Conservation (phyloP, 2,113 vertebrate genomes). For the Oceanites oceanicus region DNA sequence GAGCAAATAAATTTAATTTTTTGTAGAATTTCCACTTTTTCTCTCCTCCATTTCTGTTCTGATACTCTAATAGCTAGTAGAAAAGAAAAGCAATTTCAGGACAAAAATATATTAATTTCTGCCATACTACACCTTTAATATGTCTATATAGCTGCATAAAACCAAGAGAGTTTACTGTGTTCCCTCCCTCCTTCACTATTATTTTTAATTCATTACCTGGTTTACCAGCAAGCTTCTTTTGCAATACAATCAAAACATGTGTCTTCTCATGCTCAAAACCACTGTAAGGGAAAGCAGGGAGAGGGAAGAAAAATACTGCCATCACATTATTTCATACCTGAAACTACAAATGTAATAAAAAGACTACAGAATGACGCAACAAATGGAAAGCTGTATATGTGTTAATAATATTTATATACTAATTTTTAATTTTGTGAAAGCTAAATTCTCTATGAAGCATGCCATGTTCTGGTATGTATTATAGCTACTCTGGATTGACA, state of each 20-base stretch:
- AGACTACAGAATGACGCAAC: neutral
- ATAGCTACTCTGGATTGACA: neutral
- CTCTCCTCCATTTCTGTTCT: neutral
- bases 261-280: neutral
- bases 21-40: slow-evolving; percentile 37
- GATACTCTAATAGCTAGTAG: neutral
- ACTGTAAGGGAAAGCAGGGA: neutral
- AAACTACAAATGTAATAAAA: neutral
- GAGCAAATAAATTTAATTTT: slow-evolving; percentile 26
- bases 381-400: neutral
- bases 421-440: neutral
- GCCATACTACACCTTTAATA: neutral
- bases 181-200: neutral
- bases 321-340: neutral
- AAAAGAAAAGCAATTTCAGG: neutral
- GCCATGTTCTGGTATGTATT: neutral
- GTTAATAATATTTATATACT: neutral
- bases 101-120: neutral
- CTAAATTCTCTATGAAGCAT: neutral
- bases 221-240: neutral
- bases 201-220: neutral
- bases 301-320: neutral
- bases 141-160: neutral
- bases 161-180: neutral
- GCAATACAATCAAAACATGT: neutral